phyloP scores from a whole-genome alignment of 2,888 invertebrate genomes.

The Stenichneumon culpator region DNA sequence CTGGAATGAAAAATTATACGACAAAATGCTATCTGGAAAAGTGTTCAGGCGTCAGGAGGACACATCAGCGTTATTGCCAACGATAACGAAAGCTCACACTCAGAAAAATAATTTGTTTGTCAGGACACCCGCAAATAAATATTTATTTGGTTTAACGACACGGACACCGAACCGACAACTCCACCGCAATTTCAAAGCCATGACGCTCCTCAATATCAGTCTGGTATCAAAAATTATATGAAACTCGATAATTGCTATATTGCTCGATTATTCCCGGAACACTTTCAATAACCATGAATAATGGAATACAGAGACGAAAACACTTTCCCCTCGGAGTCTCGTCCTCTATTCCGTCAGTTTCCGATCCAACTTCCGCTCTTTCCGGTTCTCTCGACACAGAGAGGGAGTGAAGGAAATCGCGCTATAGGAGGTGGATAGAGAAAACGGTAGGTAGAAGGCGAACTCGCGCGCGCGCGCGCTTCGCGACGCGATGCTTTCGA shows the following conservation, averaged over 20 bases:
- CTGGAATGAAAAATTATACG: not conserved
- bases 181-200: too few relatives aligned
- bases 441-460: not conserved
- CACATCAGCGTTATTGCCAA: too few relatives aligned
- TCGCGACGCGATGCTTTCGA: slow-evolving; percentile 49
- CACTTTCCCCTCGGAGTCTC: not conserved
- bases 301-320: slow-evolving; percentile 48
- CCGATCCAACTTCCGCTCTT: slow-evolving; percentile 50
- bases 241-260: slow-evolving; percentile 52
- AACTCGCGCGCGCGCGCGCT: not conserved
- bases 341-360: slow-evolving; percentile 24
- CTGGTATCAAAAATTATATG: not conserved
- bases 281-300: slow-evolving; percentile 61
- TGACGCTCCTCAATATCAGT: too few relatives aligned
- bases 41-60: too few relatives aligned
- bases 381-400: slow-evolving; percentile 10
- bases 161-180: too few relatives aligned
- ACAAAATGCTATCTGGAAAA: too few relatives aligned
- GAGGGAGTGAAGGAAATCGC: slow-evolving; percentile 4
- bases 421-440: not conserved
- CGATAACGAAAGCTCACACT: too few relatives aligned
- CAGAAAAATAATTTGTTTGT: too few relatives aligned
- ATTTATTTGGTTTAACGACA: too few relatives aligned
- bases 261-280: slow-evolving; percentile 51
- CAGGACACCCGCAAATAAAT: too few relatives aligned